Percentiles rank a stretch among this genome's conserved stretches.
Evolutionary conservation across 2,797 vertebrate genomes (phyloP).

Genomic region (Halcyon badia): DNA sequence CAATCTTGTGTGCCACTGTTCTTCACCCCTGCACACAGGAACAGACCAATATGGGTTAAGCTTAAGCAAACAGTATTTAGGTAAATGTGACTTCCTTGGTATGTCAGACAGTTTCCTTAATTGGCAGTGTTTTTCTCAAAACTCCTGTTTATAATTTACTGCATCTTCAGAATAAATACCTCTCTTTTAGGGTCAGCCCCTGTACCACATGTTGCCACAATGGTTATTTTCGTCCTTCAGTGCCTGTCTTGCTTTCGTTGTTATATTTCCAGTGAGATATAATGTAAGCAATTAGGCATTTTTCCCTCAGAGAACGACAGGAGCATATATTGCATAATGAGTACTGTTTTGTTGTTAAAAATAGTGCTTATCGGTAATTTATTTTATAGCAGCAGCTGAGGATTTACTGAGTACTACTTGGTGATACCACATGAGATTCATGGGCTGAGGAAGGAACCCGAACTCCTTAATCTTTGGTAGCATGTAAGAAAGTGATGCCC

Average conservation of each 20-base stretch:
- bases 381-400: neutral
- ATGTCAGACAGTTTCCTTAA: neutral
- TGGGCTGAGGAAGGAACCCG: neutral
- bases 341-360: constrained; percentile 1
- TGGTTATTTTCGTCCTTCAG: neutral
- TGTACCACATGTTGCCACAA: neutral
- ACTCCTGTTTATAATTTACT: neutral
- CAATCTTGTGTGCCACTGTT: neutral
- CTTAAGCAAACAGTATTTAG: neutral
- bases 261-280: neutral
- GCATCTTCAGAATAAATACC: neutral
- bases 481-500: neutral
- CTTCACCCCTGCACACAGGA: neutral
- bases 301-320: neutral
- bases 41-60: neutral
- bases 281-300: neutral
- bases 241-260: neutral
- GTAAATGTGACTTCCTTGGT: neutral
- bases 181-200: neutral
- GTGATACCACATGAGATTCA: neutral
- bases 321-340: neutral
- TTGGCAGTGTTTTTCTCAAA: neutral
- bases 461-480: neutral
- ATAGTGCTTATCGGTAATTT: neutral
- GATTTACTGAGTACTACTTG: neutral